phyloP scores from a whole-genome alignment of 1,140 invertebrate species.

The Armadillidium nasatum region DNA sequence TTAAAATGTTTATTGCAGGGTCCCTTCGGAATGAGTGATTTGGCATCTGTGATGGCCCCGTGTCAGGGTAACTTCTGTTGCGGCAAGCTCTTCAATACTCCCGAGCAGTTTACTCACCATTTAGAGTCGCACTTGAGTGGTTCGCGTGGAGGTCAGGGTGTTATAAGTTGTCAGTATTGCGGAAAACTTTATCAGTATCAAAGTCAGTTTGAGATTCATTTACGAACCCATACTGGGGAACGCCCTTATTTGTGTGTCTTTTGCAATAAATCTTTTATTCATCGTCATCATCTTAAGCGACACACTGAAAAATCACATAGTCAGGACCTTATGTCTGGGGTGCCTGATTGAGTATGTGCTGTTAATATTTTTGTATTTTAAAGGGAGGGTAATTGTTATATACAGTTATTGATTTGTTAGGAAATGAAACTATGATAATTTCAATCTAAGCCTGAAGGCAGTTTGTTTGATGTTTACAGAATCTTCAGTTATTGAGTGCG shows the following conservation, averaged over 20 bases:
- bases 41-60: too few species aligned
- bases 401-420: not conserved
- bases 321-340: too few species aligned
- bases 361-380: not conserved
- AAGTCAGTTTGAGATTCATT: conserved; percentile 52
- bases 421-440: too few species aligned
- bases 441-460: not conserved
- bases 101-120: not conserved
- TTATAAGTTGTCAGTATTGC: conserved; percentile 14
- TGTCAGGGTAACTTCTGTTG: not conserved
- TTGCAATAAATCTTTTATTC: not conserved
- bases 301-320: not conserved
- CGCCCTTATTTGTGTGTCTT: conserved; percentile 46
- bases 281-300: not conserved
- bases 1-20: not conserved
- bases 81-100: not conserved
- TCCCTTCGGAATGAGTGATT: not conserved
- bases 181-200: conserved; percentile 28
- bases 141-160: not conserved
- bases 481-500: not conserved
- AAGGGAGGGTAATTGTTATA: not conserved
- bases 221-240: conserved; percentile 52
- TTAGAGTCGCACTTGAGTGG: not conserved
- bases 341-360: too few species aligned
- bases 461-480: conserved; percentile 5